Conservation (phyloP, 2,113 vertebrate species). For the Toxotes jaculatrix region DNA sequence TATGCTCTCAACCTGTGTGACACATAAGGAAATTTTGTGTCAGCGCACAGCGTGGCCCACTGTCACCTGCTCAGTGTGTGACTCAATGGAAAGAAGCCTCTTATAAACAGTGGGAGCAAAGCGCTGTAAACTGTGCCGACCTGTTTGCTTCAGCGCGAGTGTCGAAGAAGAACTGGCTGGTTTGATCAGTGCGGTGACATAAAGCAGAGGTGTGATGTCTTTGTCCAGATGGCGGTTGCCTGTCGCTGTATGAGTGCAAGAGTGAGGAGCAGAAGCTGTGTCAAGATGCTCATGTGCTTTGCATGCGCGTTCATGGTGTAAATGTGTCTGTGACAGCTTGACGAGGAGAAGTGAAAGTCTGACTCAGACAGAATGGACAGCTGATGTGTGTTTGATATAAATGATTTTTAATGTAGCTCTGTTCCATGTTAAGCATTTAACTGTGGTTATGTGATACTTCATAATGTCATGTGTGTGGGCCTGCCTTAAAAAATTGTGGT, state of each 20-base stretch:
- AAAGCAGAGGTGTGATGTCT: slow-evolving; percentile 54
- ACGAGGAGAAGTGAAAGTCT: neutral
- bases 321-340: slow-evolving; percentile 6
- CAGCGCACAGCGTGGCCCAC: neutral
- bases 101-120: slow-evolving; percentile 28
- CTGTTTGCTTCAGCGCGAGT: slow-evolving; percentile 29
- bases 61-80: slow-evolving; percentile 23
- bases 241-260: neutral
- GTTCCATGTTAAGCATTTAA: neutral
- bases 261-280: slow-evolving; percentile 2
- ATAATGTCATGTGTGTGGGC: neutral
- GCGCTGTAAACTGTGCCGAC: slow-evolving; percentile 36
- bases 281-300: neutral
- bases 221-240: slow-evolving; percentile 23
- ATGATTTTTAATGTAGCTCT: neutral
- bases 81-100: slow-evolving; percentile 59
- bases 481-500: neutral
- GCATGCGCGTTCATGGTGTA: neutral
- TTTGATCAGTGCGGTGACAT: slow-evolving; percentile 35
- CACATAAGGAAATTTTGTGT: neutral
- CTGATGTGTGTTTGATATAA: neutral
- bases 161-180: slow-evolving; percentile 16
- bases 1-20: slow-evolving; percentile 5
- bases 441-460: neutral
- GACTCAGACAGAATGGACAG: neutral